These are phyloP conservation scores for Mormoops blainvillei DNA, from an alignment of 2,113 vertebrate genomes.

Conservation along the genomic window DNA sequence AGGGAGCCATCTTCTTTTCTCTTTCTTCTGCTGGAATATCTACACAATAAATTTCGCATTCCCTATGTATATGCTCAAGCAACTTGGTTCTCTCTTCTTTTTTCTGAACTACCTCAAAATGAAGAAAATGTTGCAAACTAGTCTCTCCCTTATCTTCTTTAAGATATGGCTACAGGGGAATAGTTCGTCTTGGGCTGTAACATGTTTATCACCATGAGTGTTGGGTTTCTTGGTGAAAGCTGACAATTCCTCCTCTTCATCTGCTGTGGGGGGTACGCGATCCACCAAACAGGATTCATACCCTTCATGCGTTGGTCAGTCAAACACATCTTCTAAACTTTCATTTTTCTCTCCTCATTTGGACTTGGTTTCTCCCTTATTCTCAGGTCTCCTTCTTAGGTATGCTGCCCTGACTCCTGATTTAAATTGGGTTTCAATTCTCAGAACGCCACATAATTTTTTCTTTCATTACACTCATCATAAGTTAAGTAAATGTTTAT, in stretches of 20 bases:
- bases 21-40: constrained; percentile 80
- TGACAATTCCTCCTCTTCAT: not conserved
- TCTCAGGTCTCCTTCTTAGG: not conserved
- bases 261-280: constrained; percentile 25
- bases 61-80: not conserved
- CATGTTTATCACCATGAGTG: not conserved
- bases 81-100: not conserved
- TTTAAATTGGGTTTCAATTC: not conserved
- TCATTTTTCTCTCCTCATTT: constrained; percentile 75
- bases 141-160: not conserved
- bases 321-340: constrained; percentile 83
- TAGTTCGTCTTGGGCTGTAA: not conserved
- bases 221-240: constrained; percentile 53
- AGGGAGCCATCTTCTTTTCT: constrained; percentile 84
- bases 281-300: constrained; percentile 81
- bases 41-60: not conserved
- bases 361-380: not conserved
- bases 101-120: not conserved
- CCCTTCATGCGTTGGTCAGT: constrained; percentile 78
- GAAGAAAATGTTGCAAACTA: not conserved
- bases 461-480: not conserved
- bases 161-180: not conserved
- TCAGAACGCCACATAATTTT: not conserved
- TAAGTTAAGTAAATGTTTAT: not conserved
- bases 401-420: not conserved